phyloP scores from a whole-genome alignment of 2,113 vertebrate species.

The Malaclemys terrapin region DNA sequence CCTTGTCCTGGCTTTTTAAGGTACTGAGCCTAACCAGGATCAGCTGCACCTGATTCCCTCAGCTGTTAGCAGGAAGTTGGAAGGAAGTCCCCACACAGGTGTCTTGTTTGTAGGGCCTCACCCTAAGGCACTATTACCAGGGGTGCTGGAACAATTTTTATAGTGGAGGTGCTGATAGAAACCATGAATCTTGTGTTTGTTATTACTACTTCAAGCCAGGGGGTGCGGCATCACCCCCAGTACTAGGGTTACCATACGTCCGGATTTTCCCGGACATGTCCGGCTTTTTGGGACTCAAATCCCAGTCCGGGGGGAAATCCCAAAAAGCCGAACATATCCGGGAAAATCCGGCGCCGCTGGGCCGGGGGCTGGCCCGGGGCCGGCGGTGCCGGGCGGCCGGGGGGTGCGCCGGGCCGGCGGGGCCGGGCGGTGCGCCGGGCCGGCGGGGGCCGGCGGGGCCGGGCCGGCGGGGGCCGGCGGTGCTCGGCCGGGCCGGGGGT shows the following conservation, averaged over 20 bases:
- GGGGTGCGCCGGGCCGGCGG: too few species aligned
- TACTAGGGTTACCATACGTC: not conserved
- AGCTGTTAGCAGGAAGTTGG: not conserved
- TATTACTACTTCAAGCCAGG: not conserved
- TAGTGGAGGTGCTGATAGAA: not conserved
- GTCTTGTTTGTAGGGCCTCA: not conserved
- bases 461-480: too few species aligned
- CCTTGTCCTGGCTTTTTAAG: not conserved
- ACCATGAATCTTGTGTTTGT: not conserved
- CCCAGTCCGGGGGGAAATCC: too few species aligned
- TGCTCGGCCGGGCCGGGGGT: too few species aligned
- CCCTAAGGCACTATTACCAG: not conserved
- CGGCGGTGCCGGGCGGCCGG: too few species aligned
- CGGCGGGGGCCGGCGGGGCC: too few species aligned
- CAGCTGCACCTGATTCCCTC: not conserved
- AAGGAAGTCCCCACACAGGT: not conserved
- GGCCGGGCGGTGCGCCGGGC: too few species aligned
- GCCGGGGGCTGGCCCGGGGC: too few species aligned
- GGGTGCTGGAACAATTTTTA: not conserved
- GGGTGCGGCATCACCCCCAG: not conserved
- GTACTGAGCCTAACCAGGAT: not conserved
- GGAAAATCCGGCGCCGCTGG: too few species aligned
- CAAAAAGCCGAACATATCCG: too few species aligned
- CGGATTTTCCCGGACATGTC: too few species aligned
- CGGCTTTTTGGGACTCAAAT: too few species aligned